Evolutionary conservation across 2,113 vertebrate genomes (phyloP).

Genomic region (Rafetus swinhoei): DNA sequence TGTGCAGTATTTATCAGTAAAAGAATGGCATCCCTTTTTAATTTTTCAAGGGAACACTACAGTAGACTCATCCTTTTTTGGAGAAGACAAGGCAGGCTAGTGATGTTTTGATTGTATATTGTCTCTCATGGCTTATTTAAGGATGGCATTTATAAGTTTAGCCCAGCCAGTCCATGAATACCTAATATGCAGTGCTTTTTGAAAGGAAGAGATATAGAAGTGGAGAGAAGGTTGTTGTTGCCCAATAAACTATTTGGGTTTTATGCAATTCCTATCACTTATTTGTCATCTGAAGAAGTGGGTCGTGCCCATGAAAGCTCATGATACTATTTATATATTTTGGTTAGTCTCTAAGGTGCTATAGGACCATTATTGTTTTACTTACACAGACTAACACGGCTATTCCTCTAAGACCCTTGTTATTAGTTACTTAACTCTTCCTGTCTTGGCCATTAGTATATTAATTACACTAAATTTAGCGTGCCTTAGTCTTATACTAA

Average conservation of each 20-base stretch:
- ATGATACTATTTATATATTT: too few relatives aligned
- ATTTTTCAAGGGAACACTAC: neutral
- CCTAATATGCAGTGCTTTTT: neutral
- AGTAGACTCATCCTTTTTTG: neutral
- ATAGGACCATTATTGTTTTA: too few relatives aligned
- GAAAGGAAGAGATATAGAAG: neutral
- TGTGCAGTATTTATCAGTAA: neutral
- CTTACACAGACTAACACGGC: too few relatives aligned
- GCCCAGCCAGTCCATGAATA: fast-evolving
- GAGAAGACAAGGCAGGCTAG: neutral
- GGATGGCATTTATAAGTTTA: neutral
- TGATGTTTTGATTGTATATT: neutral
- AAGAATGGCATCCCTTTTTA: neutral
- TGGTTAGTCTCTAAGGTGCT: too few relatives aligned
- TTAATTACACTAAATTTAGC: neutral
- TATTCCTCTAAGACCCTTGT: neutral
- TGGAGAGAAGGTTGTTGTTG: neutral
- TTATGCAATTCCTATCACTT: too few relatives aligned
- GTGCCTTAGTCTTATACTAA: neutral
- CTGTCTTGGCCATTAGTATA: neutral
- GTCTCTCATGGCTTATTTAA: neutral
- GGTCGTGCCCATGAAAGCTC: too few relatives aligned
- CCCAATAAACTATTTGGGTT: neutral
- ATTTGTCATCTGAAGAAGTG: too few relatives aligned
- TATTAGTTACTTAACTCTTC: neutral